Evolutionary conservation across 2,888 invertebrate species (phyloP), one percentile per base, ranked within the genome.

Genomic region (Troilus luridus): DNA sequence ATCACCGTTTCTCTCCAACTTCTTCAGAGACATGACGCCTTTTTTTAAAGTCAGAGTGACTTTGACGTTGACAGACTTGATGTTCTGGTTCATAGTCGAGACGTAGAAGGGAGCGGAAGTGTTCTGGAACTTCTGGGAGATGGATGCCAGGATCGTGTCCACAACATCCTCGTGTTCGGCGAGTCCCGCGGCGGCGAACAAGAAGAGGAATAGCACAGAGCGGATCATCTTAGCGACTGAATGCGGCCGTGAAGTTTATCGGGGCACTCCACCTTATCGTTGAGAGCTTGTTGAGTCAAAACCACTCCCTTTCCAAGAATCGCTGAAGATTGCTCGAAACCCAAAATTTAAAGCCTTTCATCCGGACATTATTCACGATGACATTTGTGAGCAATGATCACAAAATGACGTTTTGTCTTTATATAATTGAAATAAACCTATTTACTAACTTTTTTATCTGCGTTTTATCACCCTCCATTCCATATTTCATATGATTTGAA

Each of bases 101-200:
- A 56, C 56, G 56, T 56, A 85, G 85, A n/a, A 21, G 12, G 56
- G 85, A 7, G n/a, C 85, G 3, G n/a, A 0, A 0, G 85, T 54
- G 0, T 14, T 2, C 6, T 0, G n/a, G 21, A 85, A 85, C 85
- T 56, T 85, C 5, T 14, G 6, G 11, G 85, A 54, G 56, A 58
- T n/a, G 6, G 56, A 14, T 11, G 1, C 12, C 21, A 85, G 56
- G 85, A 85, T 85, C 21, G 10, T 85, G n/a, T 85, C 85, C n/a
- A 85, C 85, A 0, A 58, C 85, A 85, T 85, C 85, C n/a, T 85
- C 85, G 56, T 85, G 85, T 85, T 85, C 85, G n/a, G 85, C 85
- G 12, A 85, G 56, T 8, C 54, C 54, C 6, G n/a, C 5, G 10
- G 56, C 8, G 56, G 85, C 85, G 54, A 85, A 11, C 9, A 85